Evolutionary conservation across 2,888 invertebrate genomes (phyloP).

Genomic region (Liodrosophila aerea): DNA sequence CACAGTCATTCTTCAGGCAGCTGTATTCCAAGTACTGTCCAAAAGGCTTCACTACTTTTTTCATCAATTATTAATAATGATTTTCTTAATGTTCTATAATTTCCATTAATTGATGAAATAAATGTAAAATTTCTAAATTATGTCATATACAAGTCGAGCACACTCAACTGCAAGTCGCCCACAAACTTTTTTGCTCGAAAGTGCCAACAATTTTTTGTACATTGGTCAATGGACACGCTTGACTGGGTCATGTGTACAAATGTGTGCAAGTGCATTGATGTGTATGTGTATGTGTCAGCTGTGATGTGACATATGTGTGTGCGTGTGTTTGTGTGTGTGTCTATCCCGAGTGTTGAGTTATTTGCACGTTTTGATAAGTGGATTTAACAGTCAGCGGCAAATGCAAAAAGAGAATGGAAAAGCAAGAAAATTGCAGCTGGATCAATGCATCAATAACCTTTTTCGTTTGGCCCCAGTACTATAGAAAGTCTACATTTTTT

Average conservation of each 20-base stretch:
- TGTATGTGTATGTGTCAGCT: conserved; percentile 7
- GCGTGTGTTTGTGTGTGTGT: conserved; percentile 33
- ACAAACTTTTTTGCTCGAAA: too few species aligned
- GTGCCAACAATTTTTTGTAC: conserved; percentile 34
- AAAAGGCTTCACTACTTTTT: too few species aligned
- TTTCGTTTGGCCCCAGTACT: too few species aligned
- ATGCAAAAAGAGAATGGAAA: conserved; percentile 9
- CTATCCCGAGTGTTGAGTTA: conserved; percentile 62
- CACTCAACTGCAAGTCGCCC: too few species aligned
- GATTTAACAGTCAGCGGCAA: conserved; percentile 57
- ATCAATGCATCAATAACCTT: background rate
- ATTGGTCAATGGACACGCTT: conserved; percentile 50
- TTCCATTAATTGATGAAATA: too few species aligned
- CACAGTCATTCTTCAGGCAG: too few species aligned
- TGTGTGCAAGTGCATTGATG: conserved; percentile 8
- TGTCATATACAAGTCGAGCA: too few species aligned
- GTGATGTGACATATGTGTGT: background rate
- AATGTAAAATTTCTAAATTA: too few species aligned
- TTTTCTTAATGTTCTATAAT: too few species aligned
- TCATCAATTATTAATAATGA: too few species aligned
- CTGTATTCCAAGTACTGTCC: too few species aligned
- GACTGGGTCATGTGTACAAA: conserved; percentile 48
- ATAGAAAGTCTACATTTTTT: background rate
- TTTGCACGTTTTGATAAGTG: conserved; percentile 77
- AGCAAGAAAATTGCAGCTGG: conserved; percentile 1